Evolutionary conservation across 2,113 vertebrate species (phyloP).

Genomic region (Zonotrichia leucophrys): DNA sequence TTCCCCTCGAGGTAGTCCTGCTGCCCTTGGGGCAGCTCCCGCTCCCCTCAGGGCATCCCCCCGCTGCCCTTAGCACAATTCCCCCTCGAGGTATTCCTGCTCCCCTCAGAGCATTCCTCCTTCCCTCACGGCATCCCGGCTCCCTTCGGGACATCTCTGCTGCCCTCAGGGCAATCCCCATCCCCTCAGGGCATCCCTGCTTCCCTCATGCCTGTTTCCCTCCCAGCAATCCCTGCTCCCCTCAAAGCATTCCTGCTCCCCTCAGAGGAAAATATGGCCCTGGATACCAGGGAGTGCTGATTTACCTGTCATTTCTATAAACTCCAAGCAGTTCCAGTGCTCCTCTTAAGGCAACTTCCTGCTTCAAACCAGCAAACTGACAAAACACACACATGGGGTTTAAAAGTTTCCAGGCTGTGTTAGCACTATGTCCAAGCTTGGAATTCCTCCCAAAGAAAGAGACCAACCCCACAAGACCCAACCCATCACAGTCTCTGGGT

Average conservation of each 20-base stretch:
- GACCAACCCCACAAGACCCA: accelerated
- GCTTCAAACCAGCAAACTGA: neutral
- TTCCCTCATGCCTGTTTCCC: neutral
- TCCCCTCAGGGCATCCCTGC: neutral
- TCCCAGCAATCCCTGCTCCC: too few species aligned
- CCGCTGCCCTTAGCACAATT: accelerated
- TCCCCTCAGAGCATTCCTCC: too few species aligned
- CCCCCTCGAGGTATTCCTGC: too few species aligned
- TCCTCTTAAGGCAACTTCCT: neutral
- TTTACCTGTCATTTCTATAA: neutral
- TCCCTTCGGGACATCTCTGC: accelerated
- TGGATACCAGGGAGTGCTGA: neutral
- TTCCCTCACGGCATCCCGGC: neutral
- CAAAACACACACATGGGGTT: neutral
- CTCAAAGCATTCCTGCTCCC: neutral
- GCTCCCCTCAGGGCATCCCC: neutral
- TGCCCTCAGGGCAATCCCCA: neutral
- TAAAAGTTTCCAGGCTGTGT: neutral
- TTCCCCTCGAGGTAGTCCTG: too few species aligned
- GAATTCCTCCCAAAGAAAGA: neutral
- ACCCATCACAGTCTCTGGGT: neutral
- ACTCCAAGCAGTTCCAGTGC: neutral
- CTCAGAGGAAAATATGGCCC: neutral
- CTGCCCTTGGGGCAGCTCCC: accelerated
- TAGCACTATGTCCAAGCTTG: neutral